Conservation (phyloP, 2,888 invertebrate genomes). For the Linyphia triangularis region DNA sequence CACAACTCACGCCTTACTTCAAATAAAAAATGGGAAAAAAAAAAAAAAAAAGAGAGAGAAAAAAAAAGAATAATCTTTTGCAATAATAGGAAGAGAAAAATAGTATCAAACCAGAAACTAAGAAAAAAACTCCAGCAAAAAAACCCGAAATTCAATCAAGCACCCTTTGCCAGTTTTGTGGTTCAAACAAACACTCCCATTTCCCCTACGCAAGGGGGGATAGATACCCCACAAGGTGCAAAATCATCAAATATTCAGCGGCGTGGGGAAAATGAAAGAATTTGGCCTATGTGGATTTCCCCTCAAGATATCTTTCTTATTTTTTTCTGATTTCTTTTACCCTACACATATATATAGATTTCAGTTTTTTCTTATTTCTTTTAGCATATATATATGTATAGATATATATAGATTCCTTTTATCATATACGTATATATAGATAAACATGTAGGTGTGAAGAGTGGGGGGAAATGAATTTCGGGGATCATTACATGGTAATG, state of each 20-base stretch:
- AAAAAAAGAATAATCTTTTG: no score
- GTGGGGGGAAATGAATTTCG: conserved; percentile 19
- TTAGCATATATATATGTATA: no score
- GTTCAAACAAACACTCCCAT: not conserved
- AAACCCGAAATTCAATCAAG: conserved; percentile 8
- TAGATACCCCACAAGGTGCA: conserved; percentile 34
- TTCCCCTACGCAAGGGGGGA: not conserved
- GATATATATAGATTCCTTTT: not conserved
- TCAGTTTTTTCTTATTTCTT: no score
- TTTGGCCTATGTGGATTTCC: conserved; percentile 14
- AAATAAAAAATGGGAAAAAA: no score
- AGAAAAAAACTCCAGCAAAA: no score
- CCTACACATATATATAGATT: no score
- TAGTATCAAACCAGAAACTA: no score
- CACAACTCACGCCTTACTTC: no score
- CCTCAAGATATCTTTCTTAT: no score
- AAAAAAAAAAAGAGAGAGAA: no score
- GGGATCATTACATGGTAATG: conserved; percentile 71
- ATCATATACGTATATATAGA: not conserved
- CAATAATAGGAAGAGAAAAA: no score
- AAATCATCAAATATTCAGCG: conserved; percentile 69
- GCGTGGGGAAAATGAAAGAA: conserved; percentile 55
- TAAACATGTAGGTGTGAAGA: not conserved
- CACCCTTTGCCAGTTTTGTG: not conserved
- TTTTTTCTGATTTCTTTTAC: no score